Evolutionary conservation across 2,888 invertebrate genomes (phyloP), one percentile per base, ranked within the genome.

Genomic region (Anoplius nigerrimus): DNA sequence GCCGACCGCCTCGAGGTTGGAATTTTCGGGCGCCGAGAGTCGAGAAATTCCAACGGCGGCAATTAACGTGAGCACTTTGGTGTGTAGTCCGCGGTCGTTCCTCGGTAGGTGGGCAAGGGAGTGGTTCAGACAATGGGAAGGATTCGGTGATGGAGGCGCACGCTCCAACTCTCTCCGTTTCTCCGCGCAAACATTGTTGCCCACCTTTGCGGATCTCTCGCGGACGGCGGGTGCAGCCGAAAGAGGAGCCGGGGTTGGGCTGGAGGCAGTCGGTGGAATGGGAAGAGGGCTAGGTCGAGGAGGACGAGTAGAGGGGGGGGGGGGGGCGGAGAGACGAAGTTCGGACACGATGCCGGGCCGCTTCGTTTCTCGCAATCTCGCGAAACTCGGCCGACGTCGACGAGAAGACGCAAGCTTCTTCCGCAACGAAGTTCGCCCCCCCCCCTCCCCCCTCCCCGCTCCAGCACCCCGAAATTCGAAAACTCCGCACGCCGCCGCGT

Each of bases 21-120:
- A 71, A 75, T 78, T 75, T 75, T 78, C 73, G 71, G 48, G 27
- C 21, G 63, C 63, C 70, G 55, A 66, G 70, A 55, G 22, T 65
- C 45, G 21, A 59, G 73, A 71, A 71, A 78, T 78, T 78, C 72
- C 71, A 66, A 62, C 59, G 66, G 46, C 72, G 68, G 75, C 72
- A 79, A 79, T 79, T 79, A 79, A 77, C 78, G 78, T 65, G 69
- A 79, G 77, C 77, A 70, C 79, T 78, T 79, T 75, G 55, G 77
- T 69, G 75, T 77, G 66, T 73, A 62, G 61, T 62, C 65, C 61
- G 76, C 62, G 76, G 72, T 76, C 62, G 64, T 6, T 57, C 60
- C 66, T 56, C 11, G 34, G 34, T 6, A 6, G 24, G 6, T 24
- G 69, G 79, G 77, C 79, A 76, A 78, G 77, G 76, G 79, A 69